Evolutionary conservation across 2,113 vertebrate genomes (phyloP).

Genomic region (Microtus pennsylvanicus): DNA sequence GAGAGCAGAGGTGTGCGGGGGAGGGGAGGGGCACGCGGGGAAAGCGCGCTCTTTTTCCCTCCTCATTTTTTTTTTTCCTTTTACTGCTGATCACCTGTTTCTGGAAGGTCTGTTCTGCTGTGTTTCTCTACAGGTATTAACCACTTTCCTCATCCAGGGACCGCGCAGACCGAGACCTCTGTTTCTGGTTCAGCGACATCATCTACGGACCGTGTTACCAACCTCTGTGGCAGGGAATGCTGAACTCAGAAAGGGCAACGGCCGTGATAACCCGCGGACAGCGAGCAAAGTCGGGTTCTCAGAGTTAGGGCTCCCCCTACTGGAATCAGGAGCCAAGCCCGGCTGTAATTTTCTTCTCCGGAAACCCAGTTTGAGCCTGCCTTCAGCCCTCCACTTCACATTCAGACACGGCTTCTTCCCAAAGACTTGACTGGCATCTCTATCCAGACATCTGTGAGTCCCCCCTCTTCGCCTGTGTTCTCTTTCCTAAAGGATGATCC

Average conservation of each 20-base stretch:
- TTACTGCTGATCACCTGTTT: not conserved
- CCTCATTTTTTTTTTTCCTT: too few relatives aligned
- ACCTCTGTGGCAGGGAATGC: not conserved
- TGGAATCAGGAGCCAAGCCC: conserved; percentile 64
- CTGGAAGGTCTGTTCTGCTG: conserved; percentile 27
- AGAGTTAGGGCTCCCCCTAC: conserved; percentile 89
- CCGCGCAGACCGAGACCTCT: conserved; percentile 19
- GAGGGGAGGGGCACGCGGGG: too few relatives aligned
- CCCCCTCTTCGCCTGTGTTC: not conserved
- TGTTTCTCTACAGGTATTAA: conserved; percentile 52
- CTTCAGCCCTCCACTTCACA: not conserved
- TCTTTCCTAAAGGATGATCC: not conserved
- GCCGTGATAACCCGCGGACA: not conserved
- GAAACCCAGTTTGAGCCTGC: not conserved
- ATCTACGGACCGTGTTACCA: conserved; percentile 32
- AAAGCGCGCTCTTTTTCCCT: not conserved
- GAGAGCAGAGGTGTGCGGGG: not conserved
- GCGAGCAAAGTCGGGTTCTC: conserved; percentile 75
- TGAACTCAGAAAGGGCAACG: not conserved
- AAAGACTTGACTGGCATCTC: not conserved
- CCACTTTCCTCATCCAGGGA: conserved; percentile 38
- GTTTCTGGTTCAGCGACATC: conserved; percentile 50
- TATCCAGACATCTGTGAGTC: not conserved
- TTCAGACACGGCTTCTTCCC: not conserved
- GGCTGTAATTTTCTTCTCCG: fast-evolving